Base-by-base conservation (phyloP, 2,113 vertebrate species). In the Xiphophorus couchianus region DNA sequence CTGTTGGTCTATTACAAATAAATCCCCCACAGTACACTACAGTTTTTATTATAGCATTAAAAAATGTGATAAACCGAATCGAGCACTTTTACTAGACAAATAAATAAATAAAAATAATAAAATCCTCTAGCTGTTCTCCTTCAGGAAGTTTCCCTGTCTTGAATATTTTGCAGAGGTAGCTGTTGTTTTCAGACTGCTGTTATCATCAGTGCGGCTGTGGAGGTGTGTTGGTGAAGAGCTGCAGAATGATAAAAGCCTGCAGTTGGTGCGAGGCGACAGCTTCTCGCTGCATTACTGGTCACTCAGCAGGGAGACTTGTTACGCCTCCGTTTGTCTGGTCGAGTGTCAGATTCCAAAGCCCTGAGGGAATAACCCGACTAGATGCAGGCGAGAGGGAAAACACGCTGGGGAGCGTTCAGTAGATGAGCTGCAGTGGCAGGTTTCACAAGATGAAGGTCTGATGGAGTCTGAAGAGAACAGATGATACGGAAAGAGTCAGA, bases 271-370 rank as follows among this genome's bases (percentile, higher is more conserved):
- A 84, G 75, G 77, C 86, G 88, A 83, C 83, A 76, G 82, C 77
- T 75, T 81, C 80, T 77, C 29, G 65, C 76, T 89, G 76, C 85
- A 77, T 28, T 69, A 37, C 74, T 84, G 82, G 80, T 90, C 42
- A 62, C 27, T 76, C 62, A 69, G 69, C 71, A 73, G 66, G 60
- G 71, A 87, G 58, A 80, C 73, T 67, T 73, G 73, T 66, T 82
- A 54, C 5, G 6, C 65, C 62, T 76, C 81, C 80, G 74, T 81
- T 85, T 73, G 74, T 77, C 78, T 88, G 19, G 65, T 73, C 58
- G 64, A 51, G 82, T 84, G 78, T 84, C 80, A 86, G 76, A 91
- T 92, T 87, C 88, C 91, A 88, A 88, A 87, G 74, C 1, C 5
- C 81, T 91, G 89, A 92, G 65, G 65, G 79, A 84, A 88, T 69